Conservation (phyloP, 2,888 invertebrate species). For the Lasioglossum oenotherae region DNA sequence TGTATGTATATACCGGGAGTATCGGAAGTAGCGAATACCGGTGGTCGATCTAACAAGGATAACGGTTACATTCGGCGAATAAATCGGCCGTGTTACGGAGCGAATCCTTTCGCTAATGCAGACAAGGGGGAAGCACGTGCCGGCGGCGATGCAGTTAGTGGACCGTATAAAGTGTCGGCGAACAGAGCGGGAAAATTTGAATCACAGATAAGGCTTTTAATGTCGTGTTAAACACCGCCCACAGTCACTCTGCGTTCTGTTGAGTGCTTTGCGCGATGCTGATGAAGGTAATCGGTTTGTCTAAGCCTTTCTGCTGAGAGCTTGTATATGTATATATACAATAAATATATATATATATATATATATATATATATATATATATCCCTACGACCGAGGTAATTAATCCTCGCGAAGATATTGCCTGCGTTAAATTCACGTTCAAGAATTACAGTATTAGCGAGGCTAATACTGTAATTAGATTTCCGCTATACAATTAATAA, state of each 20-base stretch:
- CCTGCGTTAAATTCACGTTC: not conserved
- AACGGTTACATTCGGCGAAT: conserved; percentile 48
- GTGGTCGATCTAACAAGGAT: conserved; percentile 43
- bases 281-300: conserved; percentile 32
- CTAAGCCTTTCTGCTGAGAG: not conserved
- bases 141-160: conserved; percentile 40
- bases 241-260: conserved; percentile 32
- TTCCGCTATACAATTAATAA: conserved; percentile 4
- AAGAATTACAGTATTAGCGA: not conserved
- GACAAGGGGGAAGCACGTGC: conserved; percentile 39
- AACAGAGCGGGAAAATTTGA: conserved; percentile 45
- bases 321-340: not conserved
- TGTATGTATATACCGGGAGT: conserved; percentile 2
- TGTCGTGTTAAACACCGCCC: conserved; percentile 35
- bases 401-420: not conserved
- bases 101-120: conserved; percentile 53
- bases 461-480: not conserved
- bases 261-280: conserved; percentile 10
- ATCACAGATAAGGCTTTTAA: conserved; percentile 53
- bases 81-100: conserved; percentile 44
- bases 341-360: not conserved
- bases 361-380: not conserved
- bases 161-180: conserved; percentile 40
- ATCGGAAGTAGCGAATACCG: conserved; percentile 31
- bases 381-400: not conserved